Conservation (phyloP, 1,140 invertebrate genomes). For the Fopius arisanus region DNA sequence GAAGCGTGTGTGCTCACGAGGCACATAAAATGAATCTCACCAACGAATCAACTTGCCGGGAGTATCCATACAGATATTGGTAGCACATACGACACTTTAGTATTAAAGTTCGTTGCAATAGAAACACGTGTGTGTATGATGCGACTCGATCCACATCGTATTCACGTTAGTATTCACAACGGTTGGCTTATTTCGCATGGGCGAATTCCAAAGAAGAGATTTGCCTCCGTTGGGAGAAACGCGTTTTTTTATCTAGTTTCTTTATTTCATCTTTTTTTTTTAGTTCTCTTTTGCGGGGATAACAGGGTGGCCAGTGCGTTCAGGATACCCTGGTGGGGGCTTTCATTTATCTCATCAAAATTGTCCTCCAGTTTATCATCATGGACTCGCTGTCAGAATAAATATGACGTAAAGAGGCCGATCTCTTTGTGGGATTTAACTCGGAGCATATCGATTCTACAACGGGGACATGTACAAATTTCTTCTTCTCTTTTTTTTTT, state of each 20-base stretch:
- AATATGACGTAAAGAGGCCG: slow-evolving; percentile 24
- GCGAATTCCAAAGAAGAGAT: slow-evolving; percentile 61
- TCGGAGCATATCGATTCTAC: slow-evolving; percentile 55
- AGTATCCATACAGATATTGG: neutral
- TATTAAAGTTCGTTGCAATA: slow-evolving; percentile 35
- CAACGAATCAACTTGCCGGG: neutral
- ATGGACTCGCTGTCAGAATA: neutral
- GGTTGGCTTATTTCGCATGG: slow-evolving; percentile 65
- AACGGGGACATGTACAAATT: neutral
- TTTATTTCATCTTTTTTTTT: slow-evolving; percentile 27
- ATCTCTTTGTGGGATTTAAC: slow-evolving; percentile 61
- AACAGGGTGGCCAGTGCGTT: slow-evolving; percentile 40
- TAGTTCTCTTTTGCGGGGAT: slow-evolving; percentile 31
- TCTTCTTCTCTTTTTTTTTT: no score
- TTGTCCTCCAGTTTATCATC: slow-evolving; percentile 49
- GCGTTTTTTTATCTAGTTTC: slow-evolving; percentile 45
- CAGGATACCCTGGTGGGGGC: slow-evolving; percentile 40
- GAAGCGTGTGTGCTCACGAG: neutral
- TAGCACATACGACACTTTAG: slow-evolving; percentile 18
- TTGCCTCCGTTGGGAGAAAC: slow-evolving; percentile 58
- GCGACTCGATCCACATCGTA: slow-evolving; percentile 41
- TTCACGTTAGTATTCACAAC: slow-evolving; percentile 63
- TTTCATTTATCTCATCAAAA: slow-evolving; percentile 63
- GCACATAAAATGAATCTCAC: slow-evolving; percentile 4
- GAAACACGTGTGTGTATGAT: slow-evolving; percentile 41